A percentile compares a stretch with the other conserved stretches of the same genome.
These are phyloP conservation scores for Andrena bucephala DNA, from an alignment of 2,888 invertebrate species.

Conservation along the genomic window DNA sequence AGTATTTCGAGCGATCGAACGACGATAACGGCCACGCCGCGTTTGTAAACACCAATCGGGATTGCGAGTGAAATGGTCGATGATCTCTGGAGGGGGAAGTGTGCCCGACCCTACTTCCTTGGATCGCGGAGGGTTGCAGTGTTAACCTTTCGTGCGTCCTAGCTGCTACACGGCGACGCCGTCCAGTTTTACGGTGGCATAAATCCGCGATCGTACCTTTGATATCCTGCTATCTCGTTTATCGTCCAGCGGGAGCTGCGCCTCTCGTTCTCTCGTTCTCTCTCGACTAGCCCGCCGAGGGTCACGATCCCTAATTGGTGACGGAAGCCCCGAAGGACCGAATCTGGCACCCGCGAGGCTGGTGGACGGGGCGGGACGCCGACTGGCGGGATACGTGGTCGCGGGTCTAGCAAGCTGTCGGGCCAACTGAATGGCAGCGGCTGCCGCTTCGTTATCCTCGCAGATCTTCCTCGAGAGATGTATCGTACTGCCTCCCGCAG, in stretches of 20 bases:
- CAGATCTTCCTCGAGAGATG: background rate
- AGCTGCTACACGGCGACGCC: no score
- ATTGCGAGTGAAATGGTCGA: no score
- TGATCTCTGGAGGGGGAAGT: no score
- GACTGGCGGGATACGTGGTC: background rate
- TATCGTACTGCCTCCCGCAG: constrained; percentile 12
- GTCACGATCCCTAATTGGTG: constrained; percentile 9
- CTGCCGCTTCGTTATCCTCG: constrained; percentile 1
- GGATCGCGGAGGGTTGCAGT: no score
- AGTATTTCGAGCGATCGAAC: no score
- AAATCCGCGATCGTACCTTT: constrained; percentile 5
- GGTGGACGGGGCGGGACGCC: background rate
- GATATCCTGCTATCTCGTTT: background rate
- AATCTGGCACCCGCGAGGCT: background rate
- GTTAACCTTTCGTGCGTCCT: no score
- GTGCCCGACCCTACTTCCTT: no score
- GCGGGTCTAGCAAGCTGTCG: background rate
- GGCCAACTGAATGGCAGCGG: background rate
- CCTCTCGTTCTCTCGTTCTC: background rate
- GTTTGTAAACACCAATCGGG: no score
- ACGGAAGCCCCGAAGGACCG: background rate
- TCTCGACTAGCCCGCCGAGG: background rate
- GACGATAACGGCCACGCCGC: no score
- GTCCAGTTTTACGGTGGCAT: no score
- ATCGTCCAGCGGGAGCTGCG: no score